These are phyloP conservation scores for Cranoglanis bouderius DNA, from an alignment of 2,113 vertebrate genomes.

Conservation along the genomic window DNA sequence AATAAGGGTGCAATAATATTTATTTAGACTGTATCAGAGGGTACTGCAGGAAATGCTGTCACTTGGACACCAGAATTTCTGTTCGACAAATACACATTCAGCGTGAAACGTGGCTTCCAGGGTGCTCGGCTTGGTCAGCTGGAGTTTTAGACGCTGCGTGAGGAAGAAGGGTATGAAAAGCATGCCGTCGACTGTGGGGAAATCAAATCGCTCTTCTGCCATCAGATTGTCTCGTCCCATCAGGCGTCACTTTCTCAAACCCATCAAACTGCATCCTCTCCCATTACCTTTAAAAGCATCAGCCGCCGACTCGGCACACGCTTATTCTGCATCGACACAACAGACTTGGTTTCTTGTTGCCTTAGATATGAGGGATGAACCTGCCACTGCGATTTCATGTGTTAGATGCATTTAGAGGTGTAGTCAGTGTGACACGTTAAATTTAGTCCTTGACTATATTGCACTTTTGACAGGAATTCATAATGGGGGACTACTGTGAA, in stretches of 20 bases:
- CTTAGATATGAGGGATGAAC: neutral
- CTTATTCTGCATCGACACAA: neutral
- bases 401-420: neutral
- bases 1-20: neutral
- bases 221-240: constrained; percentile 50
- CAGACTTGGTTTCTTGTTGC: neutral
- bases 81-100: neutral
- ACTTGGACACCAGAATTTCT: neutral
- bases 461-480: neutral
- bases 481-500: neutral
- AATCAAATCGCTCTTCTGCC: constrained; percentile 39
- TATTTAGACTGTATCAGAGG: neutral
- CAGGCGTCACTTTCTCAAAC: constrained; percentile 47
- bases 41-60: neutral
- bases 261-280: constrained; percentile 48
- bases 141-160: neutral
- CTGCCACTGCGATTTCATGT: neutral
- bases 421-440: neutral
- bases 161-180: constrained; percentile 30
- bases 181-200: constrained; percentile 31
- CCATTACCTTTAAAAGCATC: constrained; percentile 54
- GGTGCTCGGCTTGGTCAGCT: constrained; percentile 4
- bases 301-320: neutral
- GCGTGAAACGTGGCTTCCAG: neutral
- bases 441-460: neutral